A percentile compares a stretch with the other conserved stretches of the same genome.
phyloP scores from a whole-genome alignment of 1,140 invertebrate species.

The Maconellicoccus hirsutus region DNA sequence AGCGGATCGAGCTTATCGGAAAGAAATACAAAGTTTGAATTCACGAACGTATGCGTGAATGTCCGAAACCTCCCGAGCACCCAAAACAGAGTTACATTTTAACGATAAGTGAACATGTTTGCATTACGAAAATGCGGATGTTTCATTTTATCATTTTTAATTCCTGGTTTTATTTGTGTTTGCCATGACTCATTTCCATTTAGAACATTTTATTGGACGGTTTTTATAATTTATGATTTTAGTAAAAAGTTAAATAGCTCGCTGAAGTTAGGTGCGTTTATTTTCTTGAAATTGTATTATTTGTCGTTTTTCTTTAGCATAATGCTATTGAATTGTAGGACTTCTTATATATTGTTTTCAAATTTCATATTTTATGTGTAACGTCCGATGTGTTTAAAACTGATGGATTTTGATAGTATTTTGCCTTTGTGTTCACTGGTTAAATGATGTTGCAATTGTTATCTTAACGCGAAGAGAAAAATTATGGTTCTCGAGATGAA shows the following conservation, averaged over 20 bases:
- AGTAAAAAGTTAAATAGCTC: neutral
- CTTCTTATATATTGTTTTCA: too few species aligned
- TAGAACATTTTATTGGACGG: neutral
- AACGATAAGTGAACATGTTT: too few species aligned
- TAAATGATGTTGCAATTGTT: neutral
- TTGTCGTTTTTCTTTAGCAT: too few species aligned
- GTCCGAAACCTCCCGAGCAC: too few species aligned
- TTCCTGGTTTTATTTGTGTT: neutral
- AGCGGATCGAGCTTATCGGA: too few species aligned
- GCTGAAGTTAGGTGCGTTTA: too few species aligned
- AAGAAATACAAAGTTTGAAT: too few species aligned
- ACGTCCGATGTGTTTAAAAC: neutral
- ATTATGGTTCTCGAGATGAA: slow-evolving; percentile 54
- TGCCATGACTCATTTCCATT: neutral
- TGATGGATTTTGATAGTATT: neutral
- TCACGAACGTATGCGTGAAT: too few species aligned
- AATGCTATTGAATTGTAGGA: neutral
- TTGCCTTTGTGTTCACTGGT: neutral
- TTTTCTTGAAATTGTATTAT: neutral
- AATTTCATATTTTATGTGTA: neutral
- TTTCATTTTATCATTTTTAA: too few species aligned
- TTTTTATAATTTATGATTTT: neutral
- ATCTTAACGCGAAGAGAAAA: neutral
- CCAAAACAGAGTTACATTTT: too few species aligned
- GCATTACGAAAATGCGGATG: too few species aligned